phyloP scores from a whole-genome alignment of 2,797 vertebrate species.

The Gobionotothen gibberifrons region DNA sequence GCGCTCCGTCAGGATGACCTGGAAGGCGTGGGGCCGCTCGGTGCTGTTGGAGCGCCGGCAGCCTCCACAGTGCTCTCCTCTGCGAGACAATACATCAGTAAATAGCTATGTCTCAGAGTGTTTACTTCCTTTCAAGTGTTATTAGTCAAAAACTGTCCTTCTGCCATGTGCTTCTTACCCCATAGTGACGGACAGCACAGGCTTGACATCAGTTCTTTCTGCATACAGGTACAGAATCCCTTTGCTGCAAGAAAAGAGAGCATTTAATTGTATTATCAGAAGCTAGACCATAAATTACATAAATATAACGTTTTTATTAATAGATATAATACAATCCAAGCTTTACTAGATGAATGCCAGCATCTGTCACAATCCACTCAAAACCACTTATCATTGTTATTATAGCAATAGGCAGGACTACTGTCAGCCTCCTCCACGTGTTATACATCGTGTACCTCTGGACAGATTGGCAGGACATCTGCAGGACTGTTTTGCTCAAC shows the following conservation, averaged over 20 bases:
- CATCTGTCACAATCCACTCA: too few relatives aligned
- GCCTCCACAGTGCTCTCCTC: conserved; percentile 95
- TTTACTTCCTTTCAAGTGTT: not conserved
- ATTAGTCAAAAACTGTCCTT: not conserved
- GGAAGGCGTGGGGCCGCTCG: conserved; percentile 94
- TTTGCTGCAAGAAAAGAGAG: conserved; percentile 81
- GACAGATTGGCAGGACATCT: not conserved
- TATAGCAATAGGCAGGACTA: too few relatives aligned
- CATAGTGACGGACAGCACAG: conserved; percentile 94
- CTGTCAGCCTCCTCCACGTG: not conserved
- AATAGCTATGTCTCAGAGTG: not conserved
- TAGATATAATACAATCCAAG: too few relatives aligned
- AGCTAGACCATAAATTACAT: not conserved
- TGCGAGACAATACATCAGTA: conserved; percentile 48
- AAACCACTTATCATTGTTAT: too few relatives aligned
- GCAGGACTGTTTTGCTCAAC: not conserved
- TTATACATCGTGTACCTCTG: not conserved
- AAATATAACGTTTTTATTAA: not conserved
- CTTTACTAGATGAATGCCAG: too few relatives aligned
- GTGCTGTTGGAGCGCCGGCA: conserved; percentile 93
- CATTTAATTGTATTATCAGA: not conserved
- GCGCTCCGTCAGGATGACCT: conserved; percentile 92
- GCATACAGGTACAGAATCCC: conserved; percentile 95
- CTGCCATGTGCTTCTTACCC: conserved; percentile 84
- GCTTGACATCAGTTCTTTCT: conserved; percentile 89